Percentiles rank a stretch among this genome's conserved stretches.
phyloP scores from a whole-genome alignment of 37 sponge, comb jelly and placozoan genomes.

The Lycopodina hypogea region DNA sequence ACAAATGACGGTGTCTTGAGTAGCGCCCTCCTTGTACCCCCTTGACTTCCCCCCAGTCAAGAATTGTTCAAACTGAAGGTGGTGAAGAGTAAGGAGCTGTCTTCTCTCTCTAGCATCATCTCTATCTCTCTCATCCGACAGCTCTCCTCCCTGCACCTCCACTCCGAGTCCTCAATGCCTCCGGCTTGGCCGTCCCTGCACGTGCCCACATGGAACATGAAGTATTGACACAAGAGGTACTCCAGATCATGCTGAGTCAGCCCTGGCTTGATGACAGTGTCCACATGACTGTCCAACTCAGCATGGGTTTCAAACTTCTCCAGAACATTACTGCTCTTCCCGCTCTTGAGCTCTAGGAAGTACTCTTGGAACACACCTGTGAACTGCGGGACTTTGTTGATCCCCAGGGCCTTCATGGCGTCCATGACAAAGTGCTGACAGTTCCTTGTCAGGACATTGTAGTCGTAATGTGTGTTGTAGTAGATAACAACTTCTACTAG shows the following conservation, averaged over 20 bases:
- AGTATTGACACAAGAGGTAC: constrained; percentile 12
- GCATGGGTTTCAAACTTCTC: constrained; percentile 20
- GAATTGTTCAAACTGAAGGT: constrained; percentile 10
- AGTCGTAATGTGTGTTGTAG: constrained; percentile 10
- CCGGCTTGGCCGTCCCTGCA: neutral
- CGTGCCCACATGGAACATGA: constrained; percentile 3
- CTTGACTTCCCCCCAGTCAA: no score
- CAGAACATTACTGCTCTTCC: neutral
- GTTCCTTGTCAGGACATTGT: neutral
- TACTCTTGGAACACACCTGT: constrained; percentile 4
- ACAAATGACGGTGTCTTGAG: no score
- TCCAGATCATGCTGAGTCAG: constrained; percentile 12
- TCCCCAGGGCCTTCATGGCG: constrained; percentile 16
- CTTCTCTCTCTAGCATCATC: neutral
- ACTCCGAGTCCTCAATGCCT: neutral
- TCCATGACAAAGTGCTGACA: constrained; percentile 30
- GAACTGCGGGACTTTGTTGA: neutral
- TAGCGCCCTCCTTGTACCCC: no score
- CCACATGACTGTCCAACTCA: constrained; percentile 11
- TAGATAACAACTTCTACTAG: constrained; percentile 12
- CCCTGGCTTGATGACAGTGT: neutral
- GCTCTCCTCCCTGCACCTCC: neutral
- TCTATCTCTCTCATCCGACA: constrained; percentile 9
- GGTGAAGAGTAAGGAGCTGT: neutral
- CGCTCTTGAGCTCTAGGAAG: neutral